Evolutionary conservation across 2,113 vertebrate genomes (phyloP), one percentile per base, ranked within the genome.

Genomic region (Phyllopteryx taeniolatus): DNA sequence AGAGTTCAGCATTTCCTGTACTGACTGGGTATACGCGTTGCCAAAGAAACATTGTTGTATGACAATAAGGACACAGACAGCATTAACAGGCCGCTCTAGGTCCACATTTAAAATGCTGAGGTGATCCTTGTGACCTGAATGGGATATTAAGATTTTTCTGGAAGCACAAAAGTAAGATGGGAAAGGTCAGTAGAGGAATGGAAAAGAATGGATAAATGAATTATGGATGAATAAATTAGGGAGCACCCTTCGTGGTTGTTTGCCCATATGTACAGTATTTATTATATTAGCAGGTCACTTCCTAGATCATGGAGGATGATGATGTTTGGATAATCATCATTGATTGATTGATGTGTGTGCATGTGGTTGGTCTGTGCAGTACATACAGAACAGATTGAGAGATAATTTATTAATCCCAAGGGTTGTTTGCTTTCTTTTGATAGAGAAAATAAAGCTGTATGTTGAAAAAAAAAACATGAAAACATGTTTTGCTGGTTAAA

Each of bases 1-100:
- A 79, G 81, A 83, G 87, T 74, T 82, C 76, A 80, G 68, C 79
- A 79, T 78, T 89, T 92, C 90, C 87, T 89, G 86, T 83, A 80
- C 63, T 19, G 39, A 35, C 54, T 76, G 71, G 74, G 66, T 83
- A 81, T 75, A 77, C 72, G 81, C 85, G 68, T 67, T 66, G 57
- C 43, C 27, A 39, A 12, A 46, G 80, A 82, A 86, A 84, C 80
- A 77, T 68, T 71, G 81, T 76, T 76, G 73, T 85, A 85, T 87
- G 90, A 88, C 90, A 82, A 80, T 72, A 84, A 89, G 83, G 80
- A 74, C 22, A 49, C 62, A 78, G 76, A 68, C 67, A 68, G 70
- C 78, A 90, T 87, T 89, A 90, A 85, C 75, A 77, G 79, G 57
- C 75, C 39, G 73, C 75, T 73, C 39, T n/a, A 2, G 61, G 80